phyloP scores from a whole-genome alignment of 2,888 invertebrate species.

The Agonopterix subpropinquella region DNA sequence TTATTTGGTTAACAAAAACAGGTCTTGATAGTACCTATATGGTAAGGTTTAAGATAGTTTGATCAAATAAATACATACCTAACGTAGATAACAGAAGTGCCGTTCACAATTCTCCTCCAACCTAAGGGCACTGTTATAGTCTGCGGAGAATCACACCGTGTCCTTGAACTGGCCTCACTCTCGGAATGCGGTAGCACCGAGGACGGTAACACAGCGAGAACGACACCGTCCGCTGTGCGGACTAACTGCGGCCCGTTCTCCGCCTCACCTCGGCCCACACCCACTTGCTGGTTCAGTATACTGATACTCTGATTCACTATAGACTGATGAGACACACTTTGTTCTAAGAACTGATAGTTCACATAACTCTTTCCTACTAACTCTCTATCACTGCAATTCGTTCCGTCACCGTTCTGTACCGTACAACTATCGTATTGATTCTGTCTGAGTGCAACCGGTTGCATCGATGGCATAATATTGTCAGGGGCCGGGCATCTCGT shows the following conservation, averaged over 20 bases:
- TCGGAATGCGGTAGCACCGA: slow-evolving; percentile 41
- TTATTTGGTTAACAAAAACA: no score
- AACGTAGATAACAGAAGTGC: slow-evolving; percentile 58
- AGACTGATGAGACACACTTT: slow-evolving; percentile 69
- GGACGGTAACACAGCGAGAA: slow-evolving; percentile 60
- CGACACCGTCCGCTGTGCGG: slow-evolving; percentile 64
- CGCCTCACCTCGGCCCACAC: slow-evolving; percentile 52
- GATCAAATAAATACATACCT: slow-evolving; percentile 38
- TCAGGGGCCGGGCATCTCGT: slow-evolving; percentile 43
- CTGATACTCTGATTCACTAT: slow-evolving; percentile 72
- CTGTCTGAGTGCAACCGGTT: slow-evolving; percentile 40
- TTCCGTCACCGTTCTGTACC: slow-evolving; percentile 47
- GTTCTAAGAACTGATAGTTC: slow-evolving; percentile 73
- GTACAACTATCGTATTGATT: slow-evolving; percentile 54
- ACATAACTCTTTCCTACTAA: slow-evolving; percentile 59
- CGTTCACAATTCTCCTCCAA: slow-evolving; percentile 66
- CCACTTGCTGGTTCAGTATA: slow-evolving; percentile 70
- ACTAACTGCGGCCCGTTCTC: slow-evolving; percentile 52
- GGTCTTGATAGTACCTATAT: no score
- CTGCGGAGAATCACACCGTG: slow-evolving; percentile 57
- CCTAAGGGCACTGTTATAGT: slow-evolving; percentile 67
- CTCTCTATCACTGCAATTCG: slow-evolving; percentile 53
- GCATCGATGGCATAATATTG: slow-evolving; percentile 51
- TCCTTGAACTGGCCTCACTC: slow-evolving; percentile 44
- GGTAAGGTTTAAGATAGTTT: no score